These are phyloP conservation scores for Choristoneura fumiferana DNA, from an alignment of 1,140 invertebrate genomes.

Conservation along the genomic window DNA sequence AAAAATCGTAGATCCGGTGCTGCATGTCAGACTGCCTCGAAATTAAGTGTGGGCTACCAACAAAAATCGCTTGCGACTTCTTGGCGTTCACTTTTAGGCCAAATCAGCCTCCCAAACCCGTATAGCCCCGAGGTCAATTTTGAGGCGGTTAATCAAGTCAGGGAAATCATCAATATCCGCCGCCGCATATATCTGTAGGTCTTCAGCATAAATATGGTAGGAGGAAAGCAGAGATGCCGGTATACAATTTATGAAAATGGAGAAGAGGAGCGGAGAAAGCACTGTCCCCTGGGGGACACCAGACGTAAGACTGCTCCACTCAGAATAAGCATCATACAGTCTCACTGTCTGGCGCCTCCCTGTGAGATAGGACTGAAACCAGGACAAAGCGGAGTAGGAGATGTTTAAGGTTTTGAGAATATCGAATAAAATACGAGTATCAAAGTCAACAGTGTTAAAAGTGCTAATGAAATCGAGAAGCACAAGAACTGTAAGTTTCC, in stretches of 20 bases:
- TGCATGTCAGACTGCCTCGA: background rate
- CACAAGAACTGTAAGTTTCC: too few species aligned
- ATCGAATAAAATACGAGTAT: background rate
- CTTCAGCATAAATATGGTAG: conserved; percentile 6
- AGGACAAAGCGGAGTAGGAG: background rate
- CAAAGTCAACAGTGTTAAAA: conserved; percentile 1
- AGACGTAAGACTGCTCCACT: background rate
- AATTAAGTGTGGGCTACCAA: background rate
- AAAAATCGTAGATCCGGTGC: too few species aligned
- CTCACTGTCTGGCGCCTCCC: background rate
- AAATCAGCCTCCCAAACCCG: background rate
- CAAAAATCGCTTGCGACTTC: conserved; percentile 2
- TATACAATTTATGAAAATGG: background rate
- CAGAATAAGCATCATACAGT: background rate
- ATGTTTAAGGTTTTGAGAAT: background rate
- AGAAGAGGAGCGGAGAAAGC: background rate
- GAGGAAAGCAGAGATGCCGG: background rate
- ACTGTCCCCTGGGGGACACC: background rate
- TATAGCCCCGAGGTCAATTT: background rate
- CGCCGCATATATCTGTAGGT: background rate
- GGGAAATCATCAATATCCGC: background rate
- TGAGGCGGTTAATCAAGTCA: background rate
- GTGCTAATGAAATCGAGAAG: too few species aligned
- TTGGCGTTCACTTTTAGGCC: background rate
- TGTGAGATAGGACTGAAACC: background rate